Percentiles rank a stretch among this genome's conserved stretches.
Evolutionary conservation across 2,888 invertebrate genomes (phyloP).

Genomic region (Zeuzera pyrina): DNA sequence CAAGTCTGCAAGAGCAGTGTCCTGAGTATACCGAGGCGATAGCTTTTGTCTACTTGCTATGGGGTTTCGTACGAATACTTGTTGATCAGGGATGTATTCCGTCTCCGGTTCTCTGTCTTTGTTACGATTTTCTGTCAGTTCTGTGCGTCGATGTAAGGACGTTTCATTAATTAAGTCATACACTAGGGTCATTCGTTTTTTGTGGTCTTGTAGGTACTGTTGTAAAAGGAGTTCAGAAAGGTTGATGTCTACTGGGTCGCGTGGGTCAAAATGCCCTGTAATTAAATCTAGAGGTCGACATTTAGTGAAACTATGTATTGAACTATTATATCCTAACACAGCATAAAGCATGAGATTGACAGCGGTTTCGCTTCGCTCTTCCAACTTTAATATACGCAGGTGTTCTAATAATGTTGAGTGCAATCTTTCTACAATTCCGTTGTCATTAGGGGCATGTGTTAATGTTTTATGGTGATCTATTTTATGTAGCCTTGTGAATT

Average conservation of each 20-base stretch:
- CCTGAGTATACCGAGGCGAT: slow-evolving; percentile 18
- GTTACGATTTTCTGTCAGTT: slow-evolving; percentile 12
- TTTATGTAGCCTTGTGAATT: slow-evolving; percentile 1
- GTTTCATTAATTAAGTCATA: slow-evolving; percentile 12
- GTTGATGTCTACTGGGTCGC: slow-evolving; percentile 14
- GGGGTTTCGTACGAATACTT: slow-evolving; percentile 16
- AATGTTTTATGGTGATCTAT: slow-evolving; percentile 8
- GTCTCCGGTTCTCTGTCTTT: slow-evolving; percentile 14
- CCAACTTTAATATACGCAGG: slow-evolving; percentile 12
- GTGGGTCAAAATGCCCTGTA: slow-evolving; percentile 14
- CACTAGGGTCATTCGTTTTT: slow-evolving; percentile 7
- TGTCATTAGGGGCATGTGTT: slow-evolving; percentile 15
- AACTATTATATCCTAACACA: slow-evolving; percentile 9
- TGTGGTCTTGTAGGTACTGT: slow-evolving; percentile 13
- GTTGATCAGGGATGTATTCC: slow-evolving; percentile 13
- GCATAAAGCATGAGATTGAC: slow-evolving; percentile 12
- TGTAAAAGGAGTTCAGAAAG: slow-evolving; percentile 12
- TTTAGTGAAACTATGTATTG: slow-evolving; percentile 5
- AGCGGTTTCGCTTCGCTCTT: slow-evolving; percentile 9
- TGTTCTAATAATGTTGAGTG: slow-evolving; percentile 17
- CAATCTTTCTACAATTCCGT: slow-evolving; percentile 16
- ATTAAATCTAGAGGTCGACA: no score
- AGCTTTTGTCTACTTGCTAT: slow-evolving; percentile 16
- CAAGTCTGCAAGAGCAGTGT: slow-evolving; percentile 16
- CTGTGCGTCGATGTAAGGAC: slow-evolving; percentile 1